phyloP scores from a whole-genome alignment of 2,797 vertebrate species.

The Poeciliopsis infans region DNA sequence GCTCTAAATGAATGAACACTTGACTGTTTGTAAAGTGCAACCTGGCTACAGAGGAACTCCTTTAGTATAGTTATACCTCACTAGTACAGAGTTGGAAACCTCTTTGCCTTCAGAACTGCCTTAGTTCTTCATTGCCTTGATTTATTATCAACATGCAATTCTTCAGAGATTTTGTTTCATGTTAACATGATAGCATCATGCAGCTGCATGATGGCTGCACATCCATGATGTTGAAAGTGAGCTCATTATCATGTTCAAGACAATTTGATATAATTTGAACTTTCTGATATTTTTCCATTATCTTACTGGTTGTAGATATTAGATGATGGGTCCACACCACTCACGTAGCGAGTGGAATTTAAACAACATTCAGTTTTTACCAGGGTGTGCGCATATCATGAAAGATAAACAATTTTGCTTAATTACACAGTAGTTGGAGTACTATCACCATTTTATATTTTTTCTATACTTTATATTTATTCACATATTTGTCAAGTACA shows the following conservation, averaged over 20 bases:
- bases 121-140: not conserved
- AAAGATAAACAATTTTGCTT: not conserved
- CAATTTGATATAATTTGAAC: not conserved
- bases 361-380: not conserved
- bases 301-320: not conserved
- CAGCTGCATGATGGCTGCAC: not conserved
- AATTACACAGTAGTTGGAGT: not conserved
- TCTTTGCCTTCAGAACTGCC: not conserved
- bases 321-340: not conserved
- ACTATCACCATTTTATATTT: not conserved
- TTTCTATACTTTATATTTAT: not conserved
- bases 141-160: not conserved
- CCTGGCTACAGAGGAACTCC: not conserved
- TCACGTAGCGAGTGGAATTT: not conserved
- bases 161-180: not conserved
- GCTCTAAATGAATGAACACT: slow-evolving; percentile 34
- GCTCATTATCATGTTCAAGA: not conserved
- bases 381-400: not conserved
- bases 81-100: not conserved
- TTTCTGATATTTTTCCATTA: not conserved
- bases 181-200: not conserved
- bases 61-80: not conserved
- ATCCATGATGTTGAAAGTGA: not conserved
- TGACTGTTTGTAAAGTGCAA: slow-evolving; percentile 34
- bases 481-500: not conserved